Base-by-base conservation (phyloP, 2,113 vertebrate species). In the Oryzias celebensis region DNA sequence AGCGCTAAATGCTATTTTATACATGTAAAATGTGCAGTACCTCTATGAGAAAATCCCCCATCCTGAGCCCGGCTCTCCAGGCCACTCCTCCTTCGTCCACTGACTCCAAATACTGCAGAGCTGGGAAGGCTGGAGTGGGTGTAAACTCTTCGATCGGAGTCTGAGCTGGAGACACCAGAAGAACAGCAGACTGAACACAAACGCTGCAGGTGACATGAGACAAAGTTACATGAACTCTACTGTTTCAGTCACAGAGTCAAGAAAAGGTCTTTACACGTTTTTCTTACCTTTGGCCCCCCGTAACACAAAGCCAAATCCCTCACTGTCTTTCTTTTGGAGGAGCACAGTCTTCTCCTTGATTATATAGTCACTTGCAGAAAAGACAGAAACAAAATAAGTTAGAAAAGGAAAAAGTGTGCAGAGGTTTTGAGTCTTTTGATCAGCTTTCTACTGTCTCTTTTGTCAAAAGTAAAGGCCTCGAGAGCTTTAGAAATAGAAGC, bases 11-110 rank as follows among this genome's bases (percentile, higher is more conserved):
- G 5, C 5, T 28, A 6, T 28, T 28, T 28, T 28, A 28, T 28
- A 28, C 26, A 6, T 5, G 7, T 7, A 28, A 28, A 28, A 28
- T 28, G 26, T 28, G 3, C 20, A 5, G n/a, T 61, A 97, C 95
- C 92, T 97, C 95, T 65, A 97, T 96, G 62, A 97, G 93, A 88
- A 97, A 96, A 82, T 96, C 95, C 31, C 95, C 95, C 95, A 96
- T 97, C 44, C 94, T 92, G 52, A 97, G 92, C 47, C 95, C 95
- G 0, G 95, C 94, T 63, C 94, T 92, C 95, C 95, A 96, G 63
- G 95, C 95, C 73, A 96, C 95, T 0, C 95, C 95, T 1, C 95
- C 95, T 88, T 97, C 95, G 71, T 97, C 95, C 64, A 97, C 95
- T 0, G 94, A 95, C 86, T 96, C 95, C 69, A 96, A 90, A 76